Evolutionary conservation across 2,888 invertebrate genomes (phyloP).

Genomic region (Sylvicola cinctus): DNA sequence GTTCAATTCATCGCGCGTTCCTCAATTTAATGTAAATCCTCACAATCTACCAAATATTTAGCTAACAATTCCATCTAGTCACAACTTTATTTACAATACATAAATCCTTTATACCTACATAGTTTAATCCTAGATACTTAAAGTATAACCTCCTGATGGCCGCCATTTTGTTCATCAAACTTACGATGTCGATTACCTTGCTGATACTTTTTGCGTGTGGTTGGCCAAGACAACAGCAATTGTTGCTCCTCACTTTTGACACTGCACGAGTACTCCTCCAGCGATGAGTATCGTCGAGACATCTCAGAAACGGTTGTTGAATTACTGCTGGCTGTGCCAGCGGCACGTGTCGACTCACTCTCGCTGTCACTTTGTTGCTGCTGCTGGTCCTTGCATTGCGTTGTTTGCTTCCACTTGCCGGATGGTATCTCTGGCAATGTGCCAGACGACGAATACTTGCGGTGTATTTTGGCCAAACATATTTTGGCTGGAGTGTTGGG

Average conservation of each 20-base stretch:
- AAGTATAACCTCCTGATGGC: too few relatives aligned
- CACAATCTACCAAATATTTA: too few relatives aligned
- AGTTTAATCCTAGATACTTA: too few relatives aligned
- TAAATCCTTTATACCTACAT: too few relatives aligned
- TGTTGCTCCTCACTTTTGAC: conserved; percentile 26
- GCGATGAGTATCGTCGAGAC: conserved; percentile 20
- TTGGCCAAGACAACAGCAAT: conserved; percentile 34
- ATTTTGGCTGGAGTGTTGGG: conserved; percentile 18
- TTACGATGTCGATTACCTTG: too few relatives aligned
- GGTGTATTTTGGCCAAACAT: conserved; percentile 14
- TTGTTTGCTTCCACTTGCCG: conserved; percentile 20
- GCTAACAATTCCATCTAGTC: too few relatives aligned
- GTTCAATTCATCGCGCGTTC: too few relatives aligned
- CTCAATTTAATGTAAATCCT: too few relatives aligned
- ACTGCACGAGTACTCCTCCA: conserved; percentile 17
- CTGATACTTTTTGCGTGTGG: conserved; percentile 15
- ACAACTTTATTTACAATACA: too few relatives aligned
- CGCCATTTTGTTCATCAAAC: too few relatives aligned
- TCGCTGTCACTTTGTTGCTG: conserved; percentile 10
- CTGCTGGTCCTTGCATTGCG: conserved; percentile 6
- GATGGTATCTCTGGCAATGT: conserved; percentile 17
- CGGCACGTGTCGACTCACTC: conserved; percentile 9
- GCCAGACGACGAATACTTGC: conserved; percentile 23
- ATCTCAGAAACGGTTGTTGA: conserved; percentile 26
- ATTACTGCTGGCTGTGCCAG: conserved; percentile 14